phyloP scores from a whole-genome alignment of 2,888 invertebrate species.

The Mesorhabditis sp. region DNA sequence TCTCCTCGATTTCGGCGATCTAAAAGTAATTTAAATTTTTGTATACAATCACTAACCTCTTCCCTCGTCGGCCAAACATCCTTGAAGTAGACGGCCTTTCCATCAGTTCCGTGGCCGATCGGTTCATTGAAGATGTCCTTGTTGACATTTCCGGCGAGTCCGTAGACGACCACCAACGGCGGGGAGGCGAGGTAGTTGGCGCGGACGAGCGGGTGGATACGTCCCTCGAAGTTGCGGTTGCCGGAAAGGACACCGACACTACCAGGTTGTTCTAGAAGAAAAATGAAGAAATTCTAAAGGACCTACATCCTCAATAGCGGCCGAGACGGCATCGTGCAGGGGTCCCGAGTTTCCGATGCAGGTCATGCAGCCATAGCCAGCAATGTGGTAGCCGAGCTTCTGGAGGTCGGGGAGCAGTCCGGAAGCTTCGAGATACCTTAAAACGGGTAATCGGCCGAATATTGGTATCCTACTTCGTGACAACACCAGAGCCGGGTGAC shows the following conservation, averaged over 20 bases:
- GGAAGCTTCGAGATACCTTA: conserved; percentile 72
- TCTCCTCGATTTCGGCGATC: conserved; percentile 71
- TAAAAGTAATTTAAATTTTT: not conserved
- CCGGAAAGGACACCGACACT: conserved; percentile 90
- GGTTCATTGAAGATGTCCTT: conserved; percentile 73
- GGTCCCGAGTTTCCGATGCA: conserved; percentile 98
- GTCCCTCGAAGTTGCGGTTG: conserved; percentile 94
- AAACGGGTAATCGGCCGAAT: not conserved
- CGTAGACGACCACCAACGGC: conserved; percentile 90
- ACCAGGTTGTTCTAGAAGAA: conserved; percentile 77
- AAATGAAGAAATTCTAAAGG: conserved; percentile 5
- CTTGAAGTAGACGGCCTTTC: conserved; percentile 67
- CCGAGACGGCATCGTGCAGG: conserved; percentile 81
- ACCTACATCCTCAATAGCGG: conserved; percentile 79
- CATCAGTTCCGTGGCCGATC: conserved; percentile 29
- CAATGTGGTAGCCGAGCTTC: conserved; percentile 73
- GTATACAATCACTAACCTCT: conserved; percentile 68
- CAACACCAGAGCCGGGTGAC: conserved; percentile 91
- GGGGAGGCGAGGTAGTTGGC: conserved; percentile 98
- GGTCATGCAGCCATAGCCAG: conserved; percentile 99
- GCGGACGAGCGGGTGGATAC: conserved; percentile 87
- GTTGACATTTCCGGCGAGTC: conserved; percentile 86
- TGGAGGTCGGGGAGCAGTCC: conserved; percentile 77
- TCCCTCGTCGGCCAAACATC: conserved; percentile 92
- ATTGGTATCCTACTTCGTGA: conserved; percentile 70